Base-by-base conservation (phyloP, 1,140 invertebrate genomes). In the Bombus superbus region DNA sequence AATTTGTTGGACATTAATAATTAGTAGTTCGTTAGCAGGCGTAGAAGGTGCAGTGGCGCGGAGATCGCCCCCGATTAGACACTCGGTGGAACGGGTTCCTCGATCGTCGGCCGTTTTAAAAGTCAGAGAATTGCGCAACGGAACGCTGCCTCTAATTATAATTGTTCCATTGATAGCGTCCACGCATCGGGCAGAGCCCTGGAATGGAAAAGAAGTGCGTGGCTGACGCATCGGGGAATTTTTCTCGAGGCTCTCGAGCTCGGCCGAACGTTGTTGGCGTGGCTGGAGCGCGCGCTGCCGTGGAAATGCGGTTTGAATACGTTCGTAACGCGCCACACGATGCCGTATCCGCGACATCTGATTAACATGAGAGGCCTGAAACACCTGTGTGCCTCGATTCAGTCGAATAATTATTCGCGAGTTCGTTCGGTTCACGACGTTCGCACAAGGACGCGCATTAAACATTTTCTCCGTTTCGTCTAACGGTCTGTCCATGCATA, bases 331-430 rank as follows among this genome's bases (percentile, higher is more conserved):
- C 77, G 76, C 71, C 76, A 85, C 81, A 40, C 68, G 86, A 88
- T 77, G 87, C 83, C 89, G 88, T 73, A 83, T 25, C 35, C 38
- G 79, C 88, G 83, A 83, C 88, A 83, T 91, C 90, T 92, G 94
- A 94, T 95, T 94, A 94, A 94, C 93, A 94, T 93, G 92, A 91
- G 91, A 93, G 91, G 85, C 90, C 90, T 92, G 92, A 93, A 94
- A 94, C 93, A 94, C 94, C 93, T 94, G 93, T 90, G 85, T 85
- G 85, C 69, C 86, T 79, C 72, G 80, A 81, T 80, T 69, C 77
- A 40, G 47, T 68, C 81, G 78, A 89, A 90, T 91, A 90, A 91
- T 91, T 90, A 90, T 88, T 83, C 83, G 68, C 59, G 42, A 53
- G 68, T 83, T 78, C 62, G 66, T 85, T 81, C 57, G 71, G 28